Evolutionary conservation across 1,140 invertebrate genomes (phyloP).

Genomic region (Orius insidiosus): DNA sequence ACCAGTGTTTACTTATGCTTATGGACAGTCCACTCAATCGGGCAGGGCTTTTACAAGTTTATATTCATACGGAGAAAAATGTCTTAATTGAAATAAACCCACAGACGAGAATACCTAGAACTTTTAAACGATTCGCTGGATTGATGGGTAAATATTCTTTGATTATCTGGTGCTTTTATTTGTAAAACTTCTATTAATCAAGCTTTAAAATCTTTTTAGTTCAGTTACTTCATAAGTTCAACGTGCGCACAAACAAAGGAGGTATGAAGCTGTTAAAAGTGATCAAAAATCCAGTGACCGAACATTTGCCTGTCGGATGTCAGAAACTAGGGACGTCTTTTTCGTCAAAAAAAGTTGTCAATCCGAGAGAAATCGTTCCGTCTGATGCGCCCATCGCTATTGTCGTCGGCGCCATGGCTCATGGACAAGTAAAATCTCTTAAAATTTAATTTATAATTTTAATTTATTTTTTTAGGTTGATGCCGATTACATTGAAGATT

Average conservation of each 20-base stretch:
- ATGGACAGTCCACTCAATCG: constrained; percentile 91
- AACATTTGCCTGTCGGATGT: constrained; percentile 91
- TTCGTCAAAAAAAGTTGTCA: constrained; percentile 56
- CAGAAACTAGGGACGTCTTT: constrained; percentile 83
- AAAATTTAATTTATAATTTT: background rate
- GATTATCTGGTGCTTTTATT: too few species aligned
- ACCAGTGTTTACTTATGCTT: constrained; percentile 90
- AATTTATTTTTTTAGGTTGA: constrained; percentile 38
- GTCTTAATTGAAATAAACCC: constrained; percentile 97
- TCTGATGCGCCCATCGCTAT: constrained; percentile 68
- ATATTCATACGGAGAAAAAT: constrained; percentile 90
- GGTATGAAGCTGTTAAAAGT: constrained; percentile 87
- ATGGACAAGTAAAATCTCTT: constrained; percentile 56
- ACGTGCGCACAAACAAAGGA: constrained; percentile 73
- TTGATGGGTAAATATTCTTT: constrained; percentile 75
- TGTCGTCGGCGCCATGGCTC: constrained; percentile 92
- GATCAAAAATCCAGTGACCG: constrained; percentile 91
- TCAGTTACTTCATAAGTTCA: constrained; percentile 88
- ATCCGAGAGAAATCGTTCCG: constrained; percentile 66
- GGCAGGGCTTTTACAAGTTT: constrained; percentile 78
- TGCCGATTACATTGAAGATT: constrained; percentile 79
- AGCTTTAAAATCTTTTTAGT: too few species aligned
- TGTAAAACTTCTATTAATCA: too few species aligned
- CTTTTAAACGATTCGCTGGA: constrained; percentile 95
- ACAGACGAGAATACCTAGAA: constrained; percentile 93